Evolutionary conservation across 30 jellyfish, hydroid and myxozoan genomes (phyloP).

Genomic region (Clytia hemisphaerica): DNA sequence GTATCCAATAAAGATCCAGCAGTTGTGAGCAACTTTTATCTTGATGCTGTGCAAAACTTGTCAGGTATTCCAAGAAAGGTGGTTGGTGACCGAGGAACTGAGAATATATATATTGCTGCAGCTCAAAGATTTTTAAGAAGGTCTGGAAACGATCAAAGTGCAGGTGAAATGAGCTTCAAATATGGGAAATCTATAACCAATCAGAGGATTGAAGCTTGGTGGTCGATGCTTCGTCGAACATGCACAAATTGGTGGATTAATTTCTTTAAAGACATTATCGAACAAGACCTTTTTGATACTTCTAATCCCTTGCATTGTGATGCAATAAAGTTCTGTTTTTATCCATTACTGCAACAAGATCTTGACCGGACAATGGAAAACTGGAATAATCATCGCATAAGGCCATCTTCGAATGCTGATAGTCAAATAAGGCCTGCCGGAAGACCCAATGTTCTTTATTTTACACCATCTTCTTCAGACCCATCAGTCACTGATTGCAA

Average conservation of each 20-base stretch:
- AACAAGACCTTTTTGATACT: not conserved
- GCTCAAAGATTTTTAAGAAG: constrained; percentile 17
- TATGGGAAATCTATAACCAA: constrained; percentile 28
- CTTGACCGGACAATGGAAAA: not conserved
- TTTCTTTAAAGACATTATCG: constrained; percentile 26
- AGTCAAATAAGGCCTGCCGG: not conserved
- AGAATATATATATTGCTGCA: constrained; percentile 23
- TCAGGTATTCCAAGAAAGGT: constrained; percentile 9
- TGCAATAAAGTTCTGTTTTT: too few relatives aligned
- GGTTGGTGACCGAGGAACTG: constrained; percentile 12
- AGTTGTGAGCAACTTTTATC: constrained; percentile 4
- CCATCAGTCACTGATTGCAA: too few relatives aligned
- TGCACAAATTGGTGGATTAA: constrained; percentile 37
- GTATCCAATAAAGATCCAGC: constrained; percentile 14
- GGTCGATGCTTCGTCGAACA: constrained; percentile 12
- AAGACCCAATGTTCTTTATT: not conserved
- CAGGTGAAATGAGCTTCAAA: constrained; percentile 14
- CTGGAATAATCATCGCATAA: not conserved
- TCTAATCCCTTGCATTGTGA: not conserved
- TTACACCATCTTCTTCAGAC: not conserved
- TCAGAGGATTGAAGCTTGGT: constrained; percentile 35
- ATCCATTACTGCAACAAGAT: too few relatives aligned
- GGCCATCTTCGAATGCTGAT: not conserved
- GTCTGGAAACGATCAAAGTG: constrained; percentile 8
- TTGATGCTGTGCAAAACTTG: constrained; percentile 2